Base-by-base conservation (phyloP, 2,113 vertebrate genomes). In the Seriola quinqueradiata region DNA sequence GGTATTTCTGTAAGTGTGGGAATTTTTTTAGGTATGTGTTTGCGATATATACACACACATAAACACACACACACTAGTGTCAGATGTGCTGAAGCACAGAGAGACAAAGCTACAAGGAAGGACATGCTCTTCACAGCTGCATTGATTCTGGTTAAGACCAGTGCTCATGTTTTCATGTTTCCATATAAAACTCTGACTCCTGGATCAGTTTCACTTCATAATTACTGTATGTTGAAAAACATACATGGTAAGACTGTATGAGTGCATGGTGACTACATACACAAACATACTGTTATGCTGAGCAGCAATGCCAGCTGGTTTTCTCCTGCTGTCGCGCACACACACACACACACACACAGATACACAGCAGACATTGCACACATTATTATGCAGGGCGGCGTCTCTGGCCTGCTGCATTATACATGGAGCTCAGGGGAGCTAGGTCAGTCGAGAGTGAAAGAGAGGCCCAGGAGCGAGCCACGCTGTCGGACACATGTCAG, bases 401-500 rank as follows among this genome's bases (percentile, higher is more conserved):
- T 94, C 87, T 94, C 88, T 83, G 87, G 91, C 86, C 91, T 91
- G 70, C 88, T 94, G 87, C 91, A 93, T 95, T 93, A 95, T 95
- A 90, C 90, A 95, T 95, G 89, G 85, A 81, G 77, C 93, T 90
- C 85, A 82, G 67, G 90, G 90, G 92, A 93, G 84, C 86, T 79
- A 59, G 90, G 89, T 87, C 92, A 93, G 91, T 92, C 87, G 84
- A 92, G 93, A 92, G 93, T 94, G 90, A 93, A 92, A 90, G 83
- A 79, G 87, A 86, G 88, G 91, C 90, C 86, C 86, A 88, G 87
- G 87, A 92, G 90, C 84, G 57, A 89, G 92, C 85, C 92, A 76
- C 83, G 66, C 92, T 93, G 94, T 94, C 57, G 85, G 92, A 94
- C 94, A 93, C 93, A 94, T 93, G 95, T 95, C 94, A 93, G 83